These are phyloP conservation scores for Chymomyza amoena DNA, from an alignment of 2,888 invertebrate species.

Conservation along the genomic window DNA sequence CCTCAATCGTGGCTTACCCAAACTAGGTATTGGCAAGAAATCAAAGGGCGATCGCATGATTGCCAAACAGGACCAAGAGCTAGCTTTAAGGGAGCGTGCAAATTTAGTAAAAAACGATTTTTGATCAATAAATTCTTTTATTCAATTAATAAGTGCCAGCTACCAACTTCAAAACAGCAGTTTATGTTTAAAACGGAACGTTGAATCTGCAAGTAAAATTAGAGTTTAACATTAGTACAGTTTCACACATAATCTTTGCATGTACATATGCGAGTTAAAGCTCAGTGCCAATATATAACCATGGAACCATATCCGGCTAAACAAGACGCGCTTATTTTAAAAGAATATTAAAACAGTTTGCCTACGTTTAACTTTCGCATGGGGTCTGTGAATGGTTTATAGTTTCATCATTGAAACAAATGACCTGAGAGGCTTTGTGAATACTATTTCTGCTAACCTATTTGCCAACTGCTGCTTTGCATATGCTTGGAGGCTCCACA, in stretches of 20 bases:
- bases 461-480: neutral
- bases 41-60: constrained; percentile 87
- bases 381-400: constrained; percentile 77
- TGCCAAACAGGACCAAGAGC: constrained; percentile 80
- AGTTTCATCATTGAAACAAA: constrained; percentile 62
- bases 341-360: constrained; percentile 74
- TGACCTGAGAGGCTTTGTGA: neutral
- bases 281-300: constrained; percentile 76
- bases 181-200: neutral
- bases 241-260: neutral
- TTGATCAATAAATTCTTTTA: constrained; percentile 44
- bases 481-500: neutral
- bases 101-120: constrained; percentile 79
- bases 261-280: neutral
- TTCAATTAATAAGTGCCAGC: too few relatives aligned
- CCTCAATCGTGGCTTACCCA: constrained; percentile 94
- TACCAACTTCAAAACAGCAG: too few relatives aligned
- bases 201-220: constrained; percentile 24
- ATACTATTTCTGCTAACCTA: neutral
- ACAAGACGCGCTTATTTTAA: constrained; percentile 67
- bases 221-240: neutral
- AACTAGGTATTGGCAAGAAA: constrained; percentile 93
- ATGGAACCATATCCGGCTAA: constrained; percentile 65
- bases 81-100: constrained; percentile 75
- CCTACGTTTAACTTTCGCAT: constrained; percentile 62